Base-by-base conservation (phyloP, 2,888 invertebrate species). In the Halocaridina rubra region DNA sequence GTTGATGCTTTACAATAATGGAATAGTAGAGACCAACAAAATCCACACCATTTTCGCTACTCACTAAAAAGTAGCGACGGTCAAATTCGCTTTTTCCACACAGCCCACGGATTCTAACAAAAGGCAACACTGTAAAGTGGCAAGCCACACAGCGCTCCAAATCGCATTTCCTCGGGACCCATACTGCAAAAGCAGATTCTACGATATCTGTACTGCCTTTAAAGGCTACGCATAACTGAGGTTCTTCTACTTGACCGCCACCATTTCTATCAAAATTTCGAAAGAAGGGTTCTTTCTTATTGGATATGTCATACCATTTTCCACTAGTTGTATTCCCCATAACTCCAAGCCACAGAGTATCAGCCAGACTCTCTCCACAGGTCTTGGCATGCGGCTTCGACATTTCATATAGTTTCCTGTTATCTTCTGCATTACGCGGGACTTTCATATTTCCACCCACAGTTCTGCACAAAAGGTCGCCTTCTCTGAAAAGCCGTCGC, bases 21-120 rank as follows among this genome's bases (percentile, higher is more conserved):
- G 82, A 82, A 59, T 82, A 82, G 59, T 39, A 82, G 19, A 57
- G 77, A 10, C 82, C 82, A 19, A 57, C 61, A 27, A 82, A 78
- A 10, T n/a, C 59, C 27, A 77, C 33, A 1, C 53, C 57, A n/a
- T 57, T 32, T n/a, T 77, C 39, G 7, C n/a, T 53, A 24, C 33
- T 30, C 19, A 57, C 53, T 16, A 82, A 32, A 39, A 82, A 78
- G 32, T 82, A 82, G n/a, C 78, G 19, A 22, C 72, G 39, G 19
- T 82, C 82, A 30, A 82, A 78, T 30, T 78, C 72, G 22, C 71
- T 61, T 27, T 72, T 82, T 33, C 27, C 72, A 32, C 82, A 82
- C 22, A 82, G 77, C 3, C 82, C 82, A 8, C 82, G 57, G 16
- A 82, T 71, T 22, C 61, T 53, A 4, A 82, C 61, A 30, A 82